Evolutionary conservation across 2,888 invertebrate species (phyloP).

Genomic region (Stegana nigrithorax): DNA sequence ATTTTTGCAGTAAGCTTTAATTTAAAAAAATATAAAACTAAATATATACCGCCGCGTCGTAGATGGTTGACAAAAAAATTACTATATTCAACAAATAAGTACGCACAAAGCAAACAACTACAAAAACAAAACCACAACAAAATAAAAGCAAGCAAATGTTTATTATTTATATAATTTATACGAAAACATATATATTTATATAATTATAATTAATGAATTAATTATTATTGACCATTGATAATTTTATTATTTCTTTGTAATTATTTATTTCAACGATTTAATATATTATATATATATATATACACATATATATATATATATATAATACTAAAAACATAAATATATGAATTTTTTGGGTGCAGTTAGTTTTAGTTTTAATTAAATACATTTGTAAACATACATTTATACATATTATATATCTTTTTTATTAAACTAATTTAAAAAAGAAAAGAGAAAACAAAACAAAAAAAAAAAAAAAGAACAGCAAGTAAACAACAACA

Average conservation of each 20-base stretch:
- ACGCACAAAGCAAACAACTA: no score
- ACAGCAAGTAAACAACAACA: no score
- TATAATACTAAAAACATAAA: constrained; percentile 7
- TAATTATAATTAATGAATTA: constrained; percentile 25
- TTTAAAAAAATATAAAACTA: no score
- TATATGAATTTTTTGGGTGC: constrained; percentile 40
- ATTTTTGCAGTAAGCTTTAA: no score
- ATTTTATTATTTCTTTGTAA: constrained; percentile 1
- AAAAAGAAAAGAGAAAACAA: not conserved
- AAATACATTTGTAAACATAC: constrained; percentile 20
- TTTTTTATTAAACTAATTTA: not conserved
- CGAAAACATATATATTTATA: constrained; percentile 22
- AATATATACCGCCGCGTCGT: no score
- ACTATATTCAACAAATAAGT: no score
- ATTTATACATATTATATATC: constrained; percentile 12
- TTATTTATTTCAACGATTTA: constrained; percentile 32
- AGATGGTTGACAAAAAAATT: no score
- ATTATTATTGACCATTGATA: constrained; percentile 11
- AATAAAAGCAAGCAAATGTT: not conserved
- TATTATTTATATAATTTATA: constrained; percentile 16
- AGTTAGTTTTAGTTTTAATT: constrained; percentile 35
- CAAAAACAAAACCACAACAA: no score
- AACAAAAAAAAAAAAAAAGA: not conserved
- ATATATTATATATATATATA: not conserved
- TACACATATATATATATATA: constrained; percentile 16